Evolutionary conservation across 2,113 vertebrate species (phyloP).

Genomic region (Trichomycterus rosablanca): DNA sequence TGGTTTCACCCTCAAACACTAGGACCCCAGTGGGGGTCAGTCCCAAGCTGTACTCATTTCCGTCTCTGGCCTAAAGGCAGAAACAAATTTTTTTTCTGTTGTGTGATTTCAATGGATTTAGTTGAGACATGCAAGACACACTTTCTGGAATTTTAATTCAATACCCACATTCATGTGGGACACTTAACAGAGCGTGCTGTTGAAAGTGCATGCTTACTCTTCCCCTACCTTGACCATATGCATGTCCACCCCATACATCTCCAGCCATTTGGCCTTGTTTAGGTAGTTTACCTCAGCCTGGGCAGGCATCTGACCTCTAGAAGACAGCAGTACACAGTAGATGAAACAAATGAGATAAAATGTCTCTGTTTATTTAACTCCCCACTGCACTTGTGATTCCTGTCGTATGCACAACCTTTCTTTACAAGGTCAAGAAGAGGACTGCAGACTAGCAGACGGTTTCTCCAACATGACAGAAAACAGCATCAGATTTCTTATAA

Average conservation of each 20-base stretch:
- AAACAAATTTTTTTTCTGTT: neutral
- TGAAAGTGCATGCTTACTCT: neutral
- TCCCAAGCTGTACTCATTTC: conserved; percentile 96
- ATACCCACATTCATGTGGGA: neutral
- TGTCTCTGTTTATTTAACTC: no score
- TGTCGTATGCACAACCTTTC: no score
- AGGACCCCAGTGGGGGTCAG: conserved; percentile 95
- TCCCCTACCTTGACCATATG: conserved; percentile 95
- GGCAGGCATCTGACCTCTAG: conserved; percentile 89
- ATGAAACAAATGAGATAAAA: no score
- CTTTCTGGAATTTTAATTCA: neutral
- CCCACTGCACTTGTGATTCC: no score
- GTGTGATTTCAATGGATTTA: neutral
- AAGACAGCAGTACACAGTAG: neutral
- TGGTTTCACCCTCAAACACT: conserved; percentile 96
- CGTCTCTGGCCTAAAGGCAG: conserved; percentile 82
- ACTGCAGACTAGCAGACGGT: no score
- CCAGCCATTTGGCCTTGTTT: conserved; percentile 98
- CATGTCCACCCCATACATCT: conserved; percentile 99
- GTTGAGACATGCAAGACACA: neutral
- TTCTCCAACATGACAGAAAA: no score
- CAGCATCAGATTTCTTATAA: no score
- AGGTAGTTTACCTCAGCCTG: conserved; percentile 98
- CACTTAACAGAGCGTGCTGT: neutral
- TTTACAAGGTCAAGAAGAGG: no score